Base-by-base conservation (phyloP, 2,888 invertebrate species). In the Hoplodrina blanda region DNA sequence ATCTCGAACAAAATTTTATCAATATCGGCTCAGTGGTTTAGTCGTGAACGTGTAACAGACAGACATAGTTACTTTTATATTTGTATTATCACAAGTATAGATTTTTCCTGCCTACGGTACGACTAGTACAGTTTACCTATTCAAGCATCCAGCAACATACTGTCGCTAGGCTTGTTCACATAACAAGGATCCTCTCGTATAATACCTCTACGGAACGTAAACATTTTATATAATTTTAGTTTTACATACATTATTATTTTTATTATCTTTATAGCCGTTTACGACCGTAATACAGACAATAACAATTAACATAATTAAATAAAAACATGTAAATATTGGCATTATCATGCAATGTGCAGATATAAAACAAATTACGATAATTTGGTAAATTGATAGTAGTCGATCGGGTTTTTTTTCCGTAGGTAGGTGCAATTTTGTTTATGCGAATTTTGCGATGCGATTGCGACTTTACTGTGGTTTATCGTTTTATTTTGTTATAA, bases 371-470 rank as follows among this genome's bases (percentile, higher is more conserved):
- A 89, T 88, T 86, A 88, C 78, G 81, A 78, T 81, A 77, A 87
- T 83, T 87, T 83, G 65, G 73, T 74, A 59, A 77, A 84, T 78
- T 76, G 80, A 82, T 84, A 83, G 81, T 75, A 71, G 76, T 20
- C 68, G 63, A 69, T 73, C 81, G 66, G 72, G 78, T 83, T 77
- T 62, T 77, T 79, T 68, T 71, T 60, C 68, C 54, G 64, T 46
- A 17, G 17, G 77, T 76, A 62, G 57, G 64, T 67, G 37, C 53
- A 78, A 65, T 73, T 73, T 75, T 62, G 73, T 71, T 77, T 61
- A 64, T 79, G 75, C 77, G 80, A 73, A 71, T 75, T 69, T 76
- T 70, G 92, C 91, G 68, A 86, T 87, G 93, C 93, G 92, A 92
- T 65, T 84, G 83, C 56, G 71, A 67, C 61, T 69, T 73, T 61